Evolutionary conservation across 2,113 vertebrate genomes (phyloP).

Genomic region (Oncorhynchus masou): DNA sequence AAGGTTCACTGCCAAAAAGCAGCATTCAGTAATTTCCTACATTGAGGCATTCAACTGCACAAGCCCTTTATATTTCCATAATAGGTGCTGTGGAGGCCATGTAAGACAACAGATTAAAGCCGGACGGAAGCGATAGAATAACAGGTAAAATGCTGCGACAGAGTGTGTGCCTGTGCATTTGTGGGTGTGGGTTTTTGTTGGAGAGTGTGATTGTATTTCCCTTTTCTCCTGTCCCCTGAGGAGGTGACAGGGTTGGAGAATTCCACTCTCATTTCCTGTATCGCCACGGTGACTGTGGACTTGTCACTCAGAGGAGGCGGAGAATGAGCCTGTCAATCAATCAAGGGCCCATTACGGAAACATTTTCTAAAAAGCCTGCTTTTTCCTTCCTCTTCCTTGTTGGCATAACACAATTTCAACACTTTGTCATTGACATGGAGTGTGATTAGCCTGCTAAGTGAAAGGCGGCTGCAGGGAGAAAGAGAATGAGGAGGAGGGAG

Average conservation of each 20-base stretch:
- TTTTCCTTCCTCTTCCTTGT: slow-evolving; percentile 39
- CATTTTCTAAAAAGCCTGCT: slow-evolving; percentile 24
- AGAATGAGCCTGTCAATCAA: slow-evolving; percentile 75
- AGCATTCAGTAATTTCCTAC: background rate
- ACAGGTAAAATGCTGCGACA: background rate
- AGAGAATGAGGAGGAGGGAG: slow-evolving; percentile 6
- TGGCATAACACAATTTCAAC: slow-evolving; percentile 63
- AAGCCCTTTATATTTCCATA: slow-evolving; percentile 16
- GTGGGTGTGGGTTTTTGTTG: slow-evolving; percentile 22
- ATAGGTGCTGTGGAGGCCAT: slow-evolving; percentile 16
- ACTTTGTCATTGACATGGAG: slow-evolving; percentile 47
- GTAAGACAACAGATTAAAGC: slow-evolving; percentile 31
- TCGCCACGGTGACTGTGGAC: slow-evolving; percentile 56
- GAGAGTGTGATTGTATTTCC: slow-evolving; percentile 68
- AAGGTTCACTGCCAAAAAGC: background rate
- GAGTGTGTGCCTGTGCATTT: slow-evolving; percentile 13
- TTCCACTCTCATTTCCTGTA: slow-evolving; percentile 76
- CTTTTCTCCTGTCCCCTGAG: slow-evolving; percentile 66
- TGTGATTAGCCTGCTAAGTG: slow-evolving; percentile 40
- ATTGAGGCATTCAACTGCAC: background rate
- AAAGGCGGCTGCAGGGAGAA: slow-evolving; percentile 10
- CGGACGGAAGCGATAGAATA: slow-evolving; percentile 12
- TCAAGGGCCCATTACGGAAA: slow-evolving; percentile 62
- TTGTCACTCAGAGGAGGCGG: slow-evolving; percentile 71
- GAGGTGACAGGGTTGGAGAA: slow-evolving; percentile 73